Evolutionary conservation across 2,113 vertebrate genomes (phyloP).

Genomic region (Mobula birostris): DNA sequence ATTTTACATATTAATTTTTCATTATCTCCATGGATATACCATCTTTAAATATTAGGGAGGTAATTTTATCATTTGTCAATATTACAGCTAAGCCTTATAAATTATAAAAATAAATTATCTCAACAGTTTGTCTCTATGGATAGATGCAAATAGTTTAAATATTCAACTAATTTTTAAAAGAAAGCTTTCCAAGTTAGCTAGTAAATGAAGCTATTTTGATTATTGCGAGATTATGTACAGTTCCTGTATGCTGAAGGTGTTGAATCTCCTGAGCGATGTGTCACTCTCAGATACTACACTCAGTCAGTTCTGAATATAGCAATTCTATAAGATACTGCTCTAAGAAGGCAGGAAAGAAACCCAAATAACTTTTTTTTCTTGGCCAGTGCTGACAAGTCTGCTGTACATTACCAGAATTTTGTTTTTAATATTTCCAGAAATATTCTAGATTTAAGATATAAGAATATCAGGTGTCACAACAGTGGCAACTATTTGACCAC

Average conservation of each 20-base stretch:
- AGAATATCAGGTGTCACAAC: neutral
- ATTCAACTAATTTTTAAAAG: neutral
- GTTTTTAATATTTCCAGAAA: neutral
- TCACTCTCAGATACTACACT: neutral
- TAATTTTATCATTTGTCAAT: slow-evolving; percentile 2
- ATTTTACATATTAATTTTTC: neutral
- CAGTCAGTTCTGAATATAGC: neutral
- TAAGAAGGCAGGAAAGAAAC: neutral
- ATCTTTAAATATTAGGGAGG: neutral
- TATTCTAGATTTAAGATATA: neutral
- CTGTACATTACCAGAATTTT: neutral
- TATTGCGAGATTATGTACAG: neutral
- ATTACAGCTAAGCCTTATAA: slow-evolving; percentile 17
- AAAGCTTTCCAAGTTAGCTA: neutral
- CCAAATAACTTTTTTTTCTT: neutral
- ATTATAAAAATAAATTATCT: slow-evolving; percentile 33
- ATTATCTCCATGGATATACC: neutral
- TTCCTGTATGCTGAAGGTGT: neutral
- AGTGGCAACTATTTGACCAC: neutral
- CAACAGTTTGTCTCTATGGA: neutral
- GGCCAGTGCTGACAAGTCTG: neutral
- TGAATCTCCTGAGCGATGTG: neutral
- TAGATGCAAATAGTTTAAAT: slow-evolving; percentile 20
- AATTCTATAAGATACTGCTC: too few relatives aligned
- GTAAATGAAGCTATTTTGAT: neutral